These are phyloP conservation scores for Sebastes vulpes DNA, from an alignment of 2,797 vertebrate species.

Conservation along the genomic window DNA sequence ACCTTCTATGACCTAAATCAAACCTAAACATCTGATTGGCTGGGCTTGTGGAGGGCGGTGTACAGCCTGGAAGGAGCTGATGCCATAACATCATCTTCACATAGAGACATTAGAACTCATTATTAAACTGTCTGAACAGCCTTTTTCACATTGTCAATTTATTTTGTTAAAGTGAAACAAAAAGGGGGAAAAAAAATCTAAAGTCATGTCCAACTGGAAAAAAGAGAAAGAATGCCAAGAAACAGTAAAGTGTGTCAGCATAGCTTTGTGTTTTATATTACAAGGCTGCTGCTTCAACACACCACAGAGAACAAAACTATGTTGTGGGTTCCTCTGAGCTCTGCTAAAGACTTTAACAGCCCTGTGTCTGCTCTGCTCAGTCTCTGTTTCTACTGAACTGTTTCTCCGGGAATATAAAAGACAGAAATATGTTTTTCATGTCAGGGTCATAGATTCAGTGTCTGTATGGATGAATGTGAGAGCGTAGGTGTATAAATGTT, in stretches of 20 bases:
- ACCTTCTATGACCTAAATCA: slow-evolving; percentile 19
- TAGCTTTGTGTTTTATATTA: slow-evolving; percentile 69
- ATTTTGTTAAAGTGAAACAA: background rate
- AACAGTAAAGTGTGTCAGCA: slow-evolving; percentile 44
- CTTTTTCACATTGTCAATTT: background rate
- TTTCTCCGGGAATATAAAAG: slow-evolving; percentile 27
- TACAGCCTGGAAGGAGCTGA: background rate
- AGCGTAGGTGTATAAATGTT: slow-evolving; percentile 31
- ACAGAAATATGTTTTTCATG: slow-evolving; percentile 21
- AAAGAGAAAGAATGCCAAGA: slow-evolving; percentile 10
- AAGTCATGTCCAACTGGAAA: background rate
- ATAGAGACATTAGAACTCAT: background rate
- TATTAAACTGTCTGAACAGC: background rate
- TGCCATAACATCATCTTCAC: background rate
- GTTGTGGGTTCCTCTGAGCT: slow-evolving; percentile 66
- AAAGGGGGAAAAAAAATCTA: background rate
- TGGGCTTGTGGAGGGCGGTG: background rate
- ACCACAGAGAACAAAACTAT: slow-evolving; percentile 63
- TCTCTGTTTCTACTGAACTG: slow-evolving; percentile 25
- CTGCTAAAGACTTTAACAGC: slow-evolving; percentile 72
- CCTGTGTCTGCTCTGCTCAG: slow-evolving; percentile 33
- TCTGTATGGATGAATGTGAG: background rate
- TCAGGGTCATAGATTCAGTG: slow-evolving; percentile 17
- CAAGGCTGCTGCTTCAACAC: slow-evolving; percentile 61
- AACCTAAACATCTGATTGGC: slow-evolving; percentile 27